Evolutionary conservation across 2,888 invertebrate genomes (phyloP), one percentile per base, ranked within the genome.

Genomic region (Cephus pulcher): DNA sequence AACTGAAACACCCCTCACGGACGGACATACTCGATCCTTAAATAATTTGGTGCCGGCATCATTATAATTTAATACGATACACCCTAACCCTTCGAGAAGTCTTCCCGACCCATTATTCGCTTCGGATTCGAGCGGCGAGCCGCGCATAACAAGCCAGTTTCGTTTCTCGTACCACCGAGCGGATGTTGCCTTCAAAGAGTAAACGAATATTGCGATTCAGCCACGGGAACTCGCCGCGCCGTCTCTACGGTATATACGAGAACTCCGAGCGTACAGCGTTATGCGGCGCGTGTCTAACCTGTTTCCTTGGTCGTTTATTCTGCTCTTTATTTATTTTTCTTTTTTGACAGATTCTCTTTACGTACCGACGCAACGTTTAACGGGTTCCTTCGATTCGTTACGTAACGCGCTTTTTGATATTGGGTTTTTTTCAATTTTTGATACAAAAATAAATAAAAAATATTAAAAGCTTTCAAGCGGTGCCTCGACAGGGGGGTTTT

Each of bases 31-130:
- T 71, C 74, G 75, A 70, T 81, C 81, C 79, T 83, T 82, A 85
- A 86, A 86, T 86, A 87, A 87, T 86, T 84, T 84, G 84, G 81
- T 82, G 74, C 80, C 77, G 83, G 86, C 88, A 86, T 89, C 86
- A 89, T 88, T 89, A 88, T 89, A 89, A 89, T 89, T 88, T 85
- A 87, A 88, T 87, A 86, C 85, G 86, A 87, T 85, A 85, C 84
- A 73, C 73, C 69, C 80, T 75, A 71, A 34, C 68, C 80, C 78
- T 80, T 15, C 68, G 70, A 23, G 32, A 32, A 37, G 70, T 34
- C 81, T 35, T 12, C 12, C 81, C 81, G 84, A 80, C 85, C 86
- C 84, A 86, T 85, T 85, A 85, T 85, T 85, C 85, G 85, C 81
- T 86, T 86, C 86, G 85, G 83, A 82, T 83, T 86, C 85, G 71